Evolutionary conservation across 2,888 invertebrate species (phyloP).

Genomic region (Nomada flava): DNA sequence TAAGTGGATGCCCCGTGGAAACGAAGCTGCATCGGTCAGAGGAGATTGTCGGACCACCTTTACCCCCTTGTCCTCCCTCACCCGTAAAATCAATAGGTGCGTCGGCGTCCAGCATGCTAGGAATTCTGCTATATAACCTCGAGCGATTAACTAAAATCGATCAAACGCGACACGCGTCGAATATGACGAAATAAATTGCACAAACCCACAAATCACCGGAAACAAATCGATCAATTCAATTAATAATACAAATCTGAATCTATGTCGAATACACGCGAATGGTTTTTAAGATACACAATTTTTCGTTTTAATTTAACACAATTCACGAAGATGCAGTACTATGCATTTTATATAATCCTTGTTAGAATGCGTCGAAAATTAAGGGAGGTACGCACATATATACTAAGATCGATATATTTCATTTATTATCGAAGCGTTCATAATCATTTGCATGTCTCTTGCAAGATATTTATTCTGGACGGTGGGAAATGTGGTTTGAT

Average conservation of each 20-base stretch:
- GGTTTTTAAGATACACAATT: background rate
- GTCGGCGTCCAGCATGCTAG: conserved; percentile 72
- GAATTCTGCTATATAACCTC: conserved; percentile 68
- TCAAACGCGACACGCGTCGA: conserved; percentile 32
- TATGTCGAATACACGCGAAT: background rate
- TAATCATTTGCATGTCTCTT: background rate
- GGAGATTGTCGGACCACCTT: conserved; percentile 64
- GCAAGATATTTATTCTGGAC: background rate
- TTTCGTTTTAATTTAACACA: background rate
- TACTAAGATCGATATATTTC: too few relatives aligned
- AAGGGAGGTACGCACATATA: too few relatives aligned
- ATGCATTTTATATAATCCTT: background rate
- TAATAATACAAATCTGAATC: background rate
- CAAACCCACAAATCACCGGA: background rate
- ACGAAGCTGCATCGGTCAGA: conserved; percentile 64
- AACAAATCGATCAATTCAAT: background rate
- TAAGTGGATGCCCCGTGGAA: conserved; percentile 40
- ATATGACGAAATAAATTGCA: conserved; percentile 47
- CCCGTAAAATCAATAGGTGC: conserved; percentile 81
- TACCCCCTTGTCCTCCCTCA: conserved; percentile 71
- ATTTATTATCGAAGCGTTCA: too few relatives aligned
- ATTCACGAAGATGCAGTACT: background rate
- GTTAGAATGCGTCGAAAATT: too few relatives aligned
- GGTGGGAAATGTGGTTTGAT: conserved; percentile 17
- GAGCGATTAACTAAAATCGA: conserved; percentile 64